phyloP scores from a whole-genome alignment of 2,797 vertebrate species.

The Psittacula echo region DNA sequence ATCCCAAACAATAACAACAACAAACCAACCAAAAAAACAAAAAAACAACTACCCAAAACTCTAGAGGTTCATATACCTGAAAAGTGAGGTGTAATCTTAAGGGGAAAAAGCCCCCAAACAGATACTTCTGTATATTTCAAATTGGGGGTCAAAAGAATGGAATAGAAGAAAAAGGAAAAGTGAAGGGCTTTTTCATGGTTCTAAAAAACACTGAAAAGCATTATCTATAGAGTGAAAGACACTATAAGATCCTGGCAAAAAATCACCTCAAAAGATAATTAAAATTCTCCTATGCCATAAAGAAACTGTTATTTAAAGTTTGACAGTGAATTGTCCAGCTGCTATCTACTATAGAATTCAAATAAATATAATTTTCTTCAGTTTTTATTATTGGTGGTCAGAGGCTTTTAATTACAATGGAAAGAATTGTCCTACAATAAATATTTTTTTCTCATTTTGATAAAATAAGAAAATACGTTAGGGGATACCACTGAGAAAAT shows the following conservation, averaged over 20 bases:
- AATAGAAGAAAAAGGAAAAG: background rate
- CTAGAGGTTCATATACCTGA: background rate
- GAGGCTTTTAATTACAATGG: background rate
- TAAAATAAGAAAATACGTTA: background rate
- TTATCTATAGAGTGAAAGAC: background rate
- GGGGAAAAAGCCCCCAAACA: rapidly evolving
- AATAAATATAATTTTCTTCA: background rate
- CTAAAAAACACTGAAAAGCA: background rate
- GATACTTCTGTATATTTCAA: background rate
- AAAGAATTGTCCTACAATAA: background rate
- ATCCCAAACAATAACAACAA: background rate
- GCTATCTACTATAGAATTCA: background rate
- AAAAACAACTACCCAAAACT: background rate
- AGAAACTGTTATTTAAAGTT: background rate
- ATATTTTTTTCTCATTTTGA: background rate
- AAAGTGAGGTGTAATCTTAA: background rate
- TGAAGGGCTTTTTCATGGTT: background rate
- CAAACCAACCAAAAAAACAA: background rate
- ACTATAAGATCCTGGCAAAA: background rate
- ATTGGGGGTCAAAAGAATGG: background rate
- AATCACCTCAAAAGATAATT: background rate
- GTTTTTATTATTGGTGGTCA: background rate
- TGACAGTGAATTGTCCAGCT: background rate
- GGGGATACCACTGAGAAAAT: background rate
- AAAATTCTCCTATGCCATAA: background rate